A percentile compares a stretch with the other conserved stretches of the same genome.
phyloP scores from a whole-genome alignment of 2,113 vertebrate genomes.

The Chloebia gouldiae region DNA sequence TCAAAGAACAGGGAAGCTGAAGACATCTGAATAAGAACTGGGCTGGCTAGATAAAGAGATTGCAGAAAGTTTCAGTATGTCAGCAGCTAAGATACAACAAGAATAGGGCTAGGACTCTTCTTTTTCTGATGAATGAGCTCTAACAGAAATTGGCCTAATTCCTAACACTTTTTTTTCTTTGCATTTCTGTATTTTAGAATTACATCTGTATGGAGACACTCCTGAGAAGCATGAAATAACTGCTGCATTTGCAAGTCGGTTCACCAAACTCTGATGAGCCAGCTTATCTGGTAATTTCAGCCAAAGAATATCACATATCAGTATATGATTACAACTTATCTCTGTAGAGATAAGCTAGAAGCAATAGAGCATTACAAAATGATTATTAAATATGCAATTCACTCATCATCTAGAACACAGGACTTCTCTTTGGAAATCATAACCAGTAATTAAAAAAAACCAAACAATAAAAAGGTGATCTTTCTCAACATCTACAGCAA shows the following conservation, averaged over 20 bases:
- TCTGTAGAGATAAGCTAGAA: not conserved
- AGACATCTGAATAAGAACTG: not conserved
- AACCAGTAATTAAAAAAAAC: not conserved
- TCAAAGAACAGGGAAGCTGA: not conserved
- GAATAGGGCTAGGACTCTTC: not conserved
- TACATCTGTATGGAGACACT: not conserved
- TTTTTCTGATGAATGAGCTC: not conserved
- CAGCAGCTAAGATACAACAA: not conserved
- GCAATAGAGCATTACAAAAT: not conserved
- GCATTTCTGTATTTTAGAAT: not conserved
- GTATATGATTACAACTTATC: not conserved
- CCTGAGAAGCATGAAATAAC: not conserved
- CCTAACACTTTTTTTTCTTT: not conserved
- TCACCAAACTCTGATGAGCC: not conserved
- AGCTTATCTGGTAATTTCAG: not conserved
- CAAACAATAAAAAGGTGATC: not conserved
- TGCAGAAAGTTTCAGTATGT: not conserved
- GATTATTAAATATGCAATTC: not conserved
- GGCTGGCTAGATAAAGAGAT: not conserved
- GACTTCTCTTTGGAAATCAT: not conserved
- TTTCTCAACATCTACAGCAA: not conserved
- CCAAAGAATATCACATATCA: not conserved
- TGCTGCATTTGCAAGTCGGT: not conserved
- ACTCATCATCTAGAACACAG: not conserved
- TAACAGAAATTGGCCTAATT: not conserved